Conservation (phyloP, 2,797 vertebrate genomes). For the Allobates femoralis region DNA sequence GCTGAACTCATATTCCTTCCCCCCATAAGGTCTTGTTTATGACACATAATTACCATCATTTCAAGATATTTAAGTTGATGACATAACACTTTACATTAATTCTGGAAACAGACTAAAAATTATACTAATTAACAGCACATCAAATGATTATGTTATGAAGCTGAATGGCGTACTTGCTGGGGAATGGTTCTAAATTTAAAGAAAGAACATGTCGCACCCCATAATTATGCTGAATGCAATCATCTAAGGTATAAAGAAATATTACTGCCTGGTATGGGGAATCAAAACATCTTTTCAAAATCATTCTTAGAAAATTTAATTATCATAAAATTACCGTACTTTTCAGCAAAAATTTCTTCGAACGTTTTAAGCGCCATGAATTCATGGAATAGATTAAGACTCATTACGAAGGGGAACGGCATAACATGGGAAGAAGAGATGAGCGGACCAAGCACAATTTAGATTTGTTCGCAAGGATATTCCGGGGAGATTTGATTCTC, state of each 20-base stretch:
- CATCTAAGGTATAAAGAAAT: constrained; percentile 23
- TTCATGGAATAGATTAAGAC: background rate
- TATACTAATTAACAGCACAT: constrained; percentile 28
- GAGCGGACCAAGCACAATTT: no score
- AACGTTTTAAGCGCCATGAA: background rate
- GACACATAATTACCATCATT: background rate
- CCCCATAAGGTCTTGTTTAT: background rate
- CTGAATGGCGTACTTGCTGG: background rate
- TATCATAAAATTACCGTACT: constrained; percentile 38
- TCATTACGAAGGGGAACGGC: background rate
- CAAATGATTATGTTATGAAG: constrained; percentile 13
- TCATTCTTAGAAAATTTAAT: constrained; percentile 30
- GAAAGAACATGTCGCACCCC: background rate
- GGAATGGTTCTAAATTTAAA: constrained; percentile 4
- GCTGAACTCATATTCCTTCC: background rate
- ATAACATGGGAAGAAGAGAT: no score
- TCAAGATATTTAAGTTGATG: background rate
- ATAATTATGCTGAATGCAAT: constrained; percentile 40
- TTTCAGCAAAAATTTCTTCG: background rate
- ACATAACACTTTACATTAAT: background rate
- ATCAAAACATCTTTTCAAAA: constrained; percentile 23
- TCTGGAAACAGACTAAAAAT: background rate
- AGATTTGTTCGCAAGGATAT: no score
- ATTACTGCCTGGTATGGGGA: background rate
- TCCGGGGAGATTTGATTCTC: no score